phyloP scores from a whole-genome alignment of 2,113 vertebrate species.

The Pleuronectes platessa region DNA sequence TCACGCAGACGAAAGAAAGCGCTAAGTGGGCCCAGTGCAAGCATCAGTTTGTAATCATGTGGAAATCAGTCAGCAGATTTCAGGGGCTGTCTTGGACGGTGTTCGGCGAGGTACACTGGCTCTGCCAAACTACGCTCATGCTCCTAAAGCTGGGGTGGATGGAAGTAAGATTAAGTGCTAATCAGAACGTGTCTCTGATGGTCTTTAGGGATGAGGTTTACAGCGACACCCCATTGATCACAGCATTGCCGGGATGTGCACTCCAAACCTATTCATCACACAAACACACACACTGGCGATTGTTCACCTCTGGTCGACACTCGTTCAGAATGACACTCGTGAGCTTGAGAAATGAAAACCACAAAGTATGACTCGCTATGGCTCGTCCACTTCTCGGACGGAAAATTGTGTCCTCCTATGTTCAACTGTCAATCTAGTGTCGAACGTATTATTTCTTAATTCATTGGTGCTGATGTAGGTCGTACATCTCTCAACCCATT shows the following conservation, averaged over 20 bases:
- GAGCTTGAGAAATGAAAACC: constrained; percentile 42
- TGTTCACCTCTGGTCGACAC: constrained; percentile 50
- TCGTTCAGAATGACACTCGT: constrained; percentile 27
- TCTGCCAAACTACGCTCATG: constrained; percentile 39
- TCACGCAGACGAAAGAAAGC: constrained; percentile 55
- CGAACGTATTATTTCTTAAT: constrained; percentile 31
- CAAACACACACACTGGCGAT: constrained; percentile 2
- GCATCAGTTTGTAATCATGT: constrained; percentile 74
- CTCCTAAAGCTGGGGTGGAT: constrained; percentile 43
- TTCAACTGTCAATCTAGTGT: constrained; percentile 46
- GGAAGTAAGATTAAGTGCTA: constrained; percentile 68
- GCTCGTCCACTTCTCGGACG: constrained; percentile 38
- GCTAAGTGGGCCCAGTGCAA: constrained; percentile 64
- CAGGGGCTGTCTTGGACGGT: constrained; percentile 34
- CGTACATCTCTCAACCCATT: constrained; percentile 13
- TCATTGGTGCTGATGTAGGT: constrained; percentile 16
- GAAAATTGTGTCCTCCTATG: constrained; percentile 32
- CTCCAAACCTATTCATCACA: constrained; percentile 49
- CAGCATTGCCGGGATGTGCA: constrained; percentile 19
- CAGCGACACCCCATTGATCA: constrained; percentile 61
- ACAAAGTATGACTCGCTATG: constrained; percentile 29
- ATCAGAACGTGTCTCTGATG: constrained; percentile 63
- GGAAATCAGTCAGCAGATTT: constrained; percentile 68
- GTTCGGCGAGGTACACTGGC: constrained; percentile 27
- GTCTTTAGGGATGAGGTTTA: constrained; percentile 63